A percentile compares a stretch with the other conserved stretches of the same genome.
Evolutionary conservation across 2,888 invertebrate species (phyloP).

Genomic region (Morinoia aosen): DNA sequence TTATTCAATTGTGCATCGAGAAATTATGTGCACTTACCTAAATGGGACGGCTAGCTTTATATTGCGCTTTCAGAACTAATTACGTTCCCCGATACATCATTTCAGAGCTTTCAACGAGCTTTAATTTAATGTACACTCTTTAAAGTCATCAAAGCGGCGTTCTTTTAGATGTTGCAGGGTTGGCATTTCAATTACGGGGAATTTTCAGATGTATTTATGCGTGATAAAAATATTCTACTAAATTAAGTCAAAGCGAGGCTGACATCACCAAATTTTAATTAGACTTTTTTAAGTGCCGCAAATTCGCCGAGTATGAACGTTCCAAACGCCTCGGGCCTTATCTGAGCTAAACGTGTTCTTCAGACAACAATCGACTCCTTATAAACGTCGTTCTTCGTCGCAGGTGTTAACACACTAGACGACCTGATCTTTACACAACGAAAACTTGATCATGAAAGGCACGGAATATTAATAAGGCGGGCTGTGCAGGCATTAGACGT

Average conservation of each 20-base stretch:
- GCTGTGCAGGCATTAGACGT: background rate
- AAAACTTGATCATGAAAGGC: background rate
- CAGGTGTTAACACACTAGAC: background rate
- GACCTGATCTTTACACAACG: background rate
- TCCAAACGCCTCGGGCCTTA: background rate
- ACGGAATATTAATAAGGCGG: background rate
- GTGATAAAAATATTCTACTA: background rate
- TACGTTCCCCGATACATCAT: background rate
- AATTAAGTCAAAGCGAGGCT: background rate
- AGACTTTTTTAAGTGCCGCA: background rate
- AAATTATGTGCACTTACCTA: background rate
- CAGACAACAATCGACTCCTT: background rate
- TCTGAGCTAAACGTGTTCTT: background rate
- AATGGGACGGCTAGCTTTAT: background rate
- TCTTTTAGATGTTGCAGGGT: background rate
- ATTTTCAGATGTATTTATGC: background rate
- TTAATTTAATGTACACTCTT: background rate
- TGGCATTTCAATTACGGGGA: background rate
- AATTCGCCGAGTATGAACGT: background rate
- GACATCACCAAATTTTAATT: background rate
- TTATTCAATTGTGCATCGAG: no score
- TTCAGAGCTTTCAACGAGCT: background rate
- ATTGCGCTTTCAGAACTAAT: background rate
- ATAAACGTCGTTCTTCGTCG: background rate
- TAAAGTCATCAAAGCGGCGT: background rate